Base-by-base conservation (phyloP, 2,888 invertebrate genomes). In the Mythimna vitellina region DNA sequence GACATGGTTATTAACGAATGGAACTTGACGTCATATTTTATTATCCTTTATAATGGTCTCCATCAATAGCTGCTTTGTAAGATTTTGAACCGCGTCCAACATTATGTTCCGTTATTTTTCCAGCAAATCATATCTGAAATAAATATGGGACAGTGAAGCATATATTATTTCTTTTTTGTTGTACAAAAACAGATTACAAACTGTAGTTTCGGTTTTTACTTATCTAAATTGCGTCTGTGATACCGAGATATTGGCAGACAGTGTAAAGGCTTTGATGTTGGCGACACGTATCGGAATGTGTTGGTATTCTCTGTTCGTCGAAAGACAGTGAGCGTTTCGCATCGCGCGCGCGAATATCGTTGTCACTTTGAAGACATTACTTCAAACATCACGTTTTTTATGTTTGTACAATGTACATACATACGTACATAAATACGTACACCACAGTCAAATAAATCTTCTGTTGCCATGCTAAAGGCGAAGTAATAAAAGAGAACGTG, bases 1-100 rank as follows among this genome's bases (percentile, higher is more conserved):
- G 85, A 84, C 84, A 85, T 82, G 73, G 73, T 85, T 84, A 80
- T 81, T 84, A 84, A 83, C 75, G 83, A 81, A 85, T 81, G 73
- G 70, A 77, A 81, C 73, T 81, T 83, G 85, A 81, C 83, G 74
- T 78, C 69, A 69, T 83, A 72, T 65, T 84, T 83, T 83, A 77
- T 83, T 83, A 85, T 81, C 70, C 65, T 70, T 65, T 75, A 74
- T 62, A 77, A 69, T 71, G 65, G 65, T 69, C 54, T 70, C 61
- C 80, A 76, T 83, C 77, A 70, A 70, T 80, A 71, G 74, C 70
- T 64, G 54, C 70, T 72, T 79, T 75, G 72, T 65, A 56, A 66
- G 35, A 70, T 70, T 69, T 81, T 83, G 70, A 81, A 68, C 71
- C 17, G 58, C 51, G 61, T 76, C 80, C 82, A 80, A 70, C 42